A percentile compares a stretch with the other conserved stretches of the same genome.
Evolutionary conservation across 1,140 invertebrate species (phyloP).

Genomic region (Zelostemma sp.): DNA sequence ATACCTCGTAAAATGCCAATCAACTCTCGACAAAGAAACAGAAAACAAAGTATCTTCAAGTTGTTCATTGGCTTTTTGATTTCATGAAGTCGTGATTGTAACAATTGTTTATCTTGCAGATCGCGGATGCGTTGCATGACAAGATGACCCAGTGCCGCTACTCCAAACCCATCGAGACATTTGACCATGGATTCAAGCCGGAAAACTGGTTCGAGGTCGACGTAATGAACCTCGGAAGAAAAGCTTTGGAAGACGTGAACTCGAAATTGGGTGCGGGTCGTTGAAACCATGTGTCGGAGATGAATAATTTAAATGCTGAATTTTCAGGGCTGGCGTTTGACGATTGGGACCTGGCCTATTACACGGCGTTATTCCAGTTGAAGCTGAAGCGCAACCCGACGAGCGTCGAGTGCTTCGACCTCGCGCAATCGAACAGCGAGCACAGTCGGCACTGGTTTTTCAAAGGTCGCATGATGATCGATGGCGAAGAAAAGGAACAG

Average conservation of each 20-base stretch:
- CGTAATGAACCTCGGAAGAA: conserved; percentile 80
- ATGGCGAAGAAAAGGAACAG: conserved; percentile 82
- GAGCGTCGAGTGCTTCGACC: conserved; percentile 97
- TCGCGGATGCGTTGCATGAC: conserved; percentile 81
- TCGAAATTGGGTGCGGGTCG: conserved; percentile 77
- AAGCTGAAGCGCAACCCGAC: conserved; percentile 94
- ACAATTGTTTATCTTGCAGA: conserved; percentile 51
- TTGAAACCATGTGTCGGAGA: conserved; percentile 9
- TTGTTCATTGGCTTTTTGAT: not conserved
- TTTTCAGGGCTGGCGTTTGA: conserved; percentile 85
- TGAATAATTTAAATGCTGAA: not conserved
- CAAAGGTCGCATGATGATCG: conserved; percentile 89
- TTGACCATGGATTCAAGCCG: conserved; percentile 78
- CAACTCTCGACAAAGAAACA: conserved; percentile 52
- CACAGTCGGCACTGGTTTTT: conserved; percentile 96
- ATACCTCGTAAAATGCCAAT: conserved; percentile 77
- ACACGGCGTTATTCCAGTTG: conserved; percentile 83
- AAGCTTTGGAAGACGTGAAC: conserved; percentile 88
- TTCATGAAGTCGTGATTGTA: not conserved
- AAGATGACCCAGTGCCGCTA: conserved; percentile 88
- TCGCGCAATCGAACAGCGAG: conserved; percentile 98
- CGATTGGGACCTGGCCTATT: conserved; percentile 89
- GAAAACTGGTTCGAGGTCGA: conserved; percentile 88
- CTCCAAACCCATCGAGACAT: conserved; percentile 77
- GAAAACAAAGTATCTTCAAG: conserved; percentile 57